Conservation (phyloP, 2,113 vertebrate species). For the Danionella cerebrum region DNA sequence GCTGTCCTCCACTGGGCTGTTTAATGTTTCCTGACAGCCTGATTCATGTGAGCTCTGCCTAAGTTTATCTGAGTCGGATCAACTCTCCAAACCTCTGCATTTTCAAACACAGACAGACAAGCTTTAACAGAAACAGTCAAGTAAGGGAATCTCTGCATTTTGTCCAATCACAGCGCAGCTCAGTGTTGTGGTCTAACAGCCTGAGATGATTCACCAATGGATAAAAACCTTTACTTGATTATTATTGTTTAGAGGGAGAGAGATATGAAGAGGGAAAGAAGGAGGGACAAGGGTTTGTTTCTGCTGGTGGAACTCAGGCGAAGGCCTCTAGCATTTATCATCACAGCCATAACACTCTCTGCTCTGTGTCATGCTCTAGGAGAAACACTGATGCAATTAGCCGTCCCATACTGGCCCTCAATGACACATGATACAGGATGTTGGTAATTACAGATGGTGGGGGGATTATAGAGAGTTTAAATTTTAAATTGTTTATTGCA, state of each 20-base stretch:
- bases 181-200: neutral
- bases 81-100: neutral
- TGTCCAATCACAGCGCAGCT: slow-evolving; percentile 5
- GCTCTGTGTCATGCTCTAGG: neutral
- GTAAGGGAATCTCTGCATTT: slow-evolving; percentile 8
- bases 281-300: neutral
- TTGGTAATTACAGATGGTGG: slow-evolving; percentile 16
- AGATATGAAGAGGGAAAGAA: neutral
- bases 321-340: neutral
- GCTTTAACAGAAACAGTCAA: neutral
- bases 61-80: slow-evolving; percentile 25
- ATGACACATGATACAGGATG: slow-evolving; percentile 23
- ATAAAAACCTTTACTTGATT: neutral
- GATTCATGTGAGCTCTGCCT: slow-evolving; percentile 17
- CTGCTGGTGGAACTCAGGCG: neutral
- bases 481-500: too few relatives aligned
- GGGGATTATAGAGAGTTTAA: too few relatives aligned
- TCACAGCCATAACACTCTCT: neutral
- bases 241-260: neutral
- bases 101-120: neutral
- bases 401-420: slow-evolving; percentile 12
- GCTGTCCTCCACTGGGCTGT: neutral
- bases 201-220: too few relatives aligned
- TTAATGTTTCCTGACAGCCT: slow-evolving; percentile 31
- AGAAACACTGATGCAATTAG: slow-evolving; percentile 13